Evolutionary conservation across 1,140 invertebrate species (phyloP), one percentile per base, ranked within the genome.

Genomic region (Habropoda laboriosa): DNA sequence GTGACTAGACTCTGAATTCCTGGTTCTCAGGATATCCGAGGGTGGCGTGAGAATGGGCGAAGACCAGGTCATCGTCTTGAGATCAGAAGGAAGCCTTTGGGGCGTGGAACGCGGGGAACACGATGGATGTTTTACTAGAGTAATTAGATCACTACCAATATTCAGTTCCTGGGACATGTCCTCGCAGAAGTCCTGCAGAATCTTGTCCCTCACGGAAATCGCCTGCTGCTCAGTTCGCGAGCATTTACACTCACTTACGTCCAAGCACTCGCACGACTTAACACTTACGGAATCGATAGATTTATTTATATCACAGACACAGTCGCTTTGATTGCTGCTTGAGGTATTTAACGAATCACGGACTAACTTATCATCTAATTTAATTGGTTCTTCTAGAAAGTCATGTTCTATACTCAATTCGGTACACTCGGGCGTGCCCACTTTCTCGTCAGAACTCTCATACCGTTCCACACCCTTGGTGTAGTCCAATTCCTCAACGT

Each of bases 151-250:
- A 68, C 87, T 92, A 21, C 92, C 91, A 49, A 92, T 93, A 66
- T 87, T 93, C 21, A 93, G 71, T 73, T 93, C 92, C 47, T 92
- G 91, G n/a, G 91, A 90, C 77, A 90, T 87, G 49, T 92, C 91
- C 55, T 93, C 92, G 74, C 92, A 93, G 74, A 93, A 93, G 66
- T 93, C 92, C 71, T 93, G 92, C 51, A 92, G 68, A 53, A 93
- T 93, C 75, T 93, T 93, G 71, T 93, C 92, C 27, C 92, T 89
- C 3, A 93, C 91, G 0, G 92, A 92, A 51, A 91, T 91, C 27
- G 91, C 89, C 38, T 88, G 84, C 38, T 87, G 86, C 27, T 92
- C 88, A 16, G 80, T 83, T n/a, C 83, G 87, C 60, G 67, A 72
- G 5, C 91, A 91, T 40, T 84, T 85, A 76, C 90, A 92, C 32